Conservation (phyloP, 2,797 vertebrate genomes). For the Lerista edwardsae region DNA sequence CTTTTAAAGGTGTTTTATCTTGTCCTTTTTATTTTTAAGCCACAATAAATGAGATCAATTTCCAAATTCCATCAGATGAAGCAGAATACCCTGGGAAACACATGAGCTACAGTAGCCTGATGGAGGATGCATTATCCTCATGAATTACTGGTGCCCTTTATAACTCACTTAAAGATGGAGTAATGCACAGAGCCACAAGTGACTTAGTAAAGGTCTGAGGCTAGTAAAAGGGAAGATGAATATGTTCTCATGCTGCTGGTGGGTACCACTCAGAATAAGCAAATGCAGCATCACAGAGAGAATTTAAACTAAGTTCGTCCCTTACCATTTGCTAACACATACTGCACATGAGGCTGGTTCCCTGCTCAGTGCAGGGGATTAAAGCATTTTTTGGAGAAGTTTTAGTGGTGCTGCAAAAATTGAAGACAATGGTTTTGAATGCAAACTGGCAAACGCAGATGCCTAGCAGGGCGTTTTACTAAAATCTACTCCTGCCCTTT, state of each 20-base stretch:
- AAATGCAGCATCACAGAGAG: conserved; percentile 45
- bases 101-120: neutral
- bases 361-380: neutral
- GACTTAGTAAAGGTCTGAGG: conserved; percentile 37
- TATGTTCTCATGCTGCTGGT: conserved; percentile 18
- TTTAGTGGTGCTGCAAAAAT: neutral
- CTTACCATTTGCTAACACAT: conserved; percentile 27
- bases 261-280: conserved; percentile 42
- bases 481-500: neutral
- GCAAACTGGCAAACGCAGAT: neutral
- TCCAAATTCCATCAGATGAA: conserved; percentile 33
- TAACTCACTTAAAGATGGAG: conserved; percentile 52
- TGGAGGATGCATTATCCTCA: conserved; percentile 32
- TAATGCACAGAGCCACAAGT: conserved; percentile 15
- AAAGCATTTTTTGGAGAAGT: neutral
- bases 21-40: conserved; percentile 35
- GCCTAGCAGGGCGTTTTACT: neutral
- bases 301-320: conserved; percentile 46
- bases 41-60: conserved; percentile 32
- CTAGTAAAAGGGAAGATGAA: conserved; percentile 39
- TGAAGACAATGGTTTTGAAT: neutral
- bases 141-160: conserved; percentile 47
- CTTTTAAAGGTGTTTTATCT: conserved; percentile 14
- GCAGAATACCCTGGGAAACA: conserved; percentile 44
- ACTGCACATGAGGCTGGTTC: neutral